Percentiles rank a stretch among this genome's conserved stretches.
Evolutionary conservation across 2,113 vertebrate genomes (phyloP).

Genomic region (Elephas maximus): DNA sequence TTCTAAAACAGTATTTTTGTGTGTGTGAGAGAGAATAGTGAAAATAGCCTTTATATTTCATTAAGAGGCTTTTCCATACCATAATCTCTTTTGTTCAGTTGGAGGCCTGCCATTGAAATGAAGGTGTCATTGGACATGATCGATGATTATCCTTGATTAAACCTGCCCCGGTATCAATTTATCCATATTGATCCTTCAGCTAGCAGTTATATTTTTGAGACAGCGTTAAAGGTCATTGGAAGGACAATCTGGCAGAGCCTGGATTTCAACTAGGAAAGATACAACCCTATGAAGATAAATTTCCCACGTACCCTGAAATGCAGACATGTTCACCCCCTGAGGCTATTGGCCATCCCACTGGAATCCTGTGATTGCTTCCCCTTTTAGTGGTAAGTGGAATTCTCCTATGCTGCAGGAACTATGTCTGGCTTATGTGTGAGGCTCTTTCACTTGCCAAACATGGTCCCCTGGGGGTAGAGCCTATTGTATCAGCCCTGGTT

Average conservation of each 20-base stretch:
- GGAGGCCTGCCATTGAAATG: conserved; percentile 5
- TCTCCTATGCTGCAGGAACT: background rate
- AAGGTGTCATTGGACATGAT: conserved; percentile 22
- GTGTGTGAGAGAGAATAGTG: background rate
- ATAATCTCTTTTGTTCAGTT: conserved; percentile 25
- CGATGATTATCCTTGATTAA: conserved; percentile 11
- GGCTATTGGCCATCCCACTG: background rate
- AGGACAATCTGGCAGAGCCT: background rate
- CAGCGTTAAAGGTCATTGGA: background rate
- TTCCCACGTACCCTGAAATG: background rate
- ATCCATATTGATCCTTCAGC: background rate
- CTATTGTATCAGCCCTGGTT: background rate
- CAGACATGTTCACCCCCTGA: background rate
- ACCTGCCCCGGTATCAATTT: conserved; percentile 5
- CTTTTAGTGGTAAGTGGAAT: background rate
- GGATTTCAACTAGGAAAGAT: background rate
- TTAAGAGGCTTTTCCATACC: conserved; percentile 9
- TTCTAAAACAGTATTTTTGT: background rate
- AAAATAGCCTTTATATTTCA: conserved; percentile 22
- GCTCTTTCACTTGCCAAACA: background rate
- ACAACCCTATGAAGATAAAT: background rate
- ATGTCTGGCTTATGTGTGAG: background rate
- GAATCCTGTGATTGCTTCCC: background rate
- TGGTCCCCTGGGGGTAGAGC: background rate
- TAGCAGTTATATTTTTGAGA: conserved; percentile 40